Percentiles rank a stretch among this genome's conserved stretches.
Evolutionary conservation across 2,113 vertebrate genomes (phyloP).

Genomic region (Pteronura brasiliensis): DNA sequence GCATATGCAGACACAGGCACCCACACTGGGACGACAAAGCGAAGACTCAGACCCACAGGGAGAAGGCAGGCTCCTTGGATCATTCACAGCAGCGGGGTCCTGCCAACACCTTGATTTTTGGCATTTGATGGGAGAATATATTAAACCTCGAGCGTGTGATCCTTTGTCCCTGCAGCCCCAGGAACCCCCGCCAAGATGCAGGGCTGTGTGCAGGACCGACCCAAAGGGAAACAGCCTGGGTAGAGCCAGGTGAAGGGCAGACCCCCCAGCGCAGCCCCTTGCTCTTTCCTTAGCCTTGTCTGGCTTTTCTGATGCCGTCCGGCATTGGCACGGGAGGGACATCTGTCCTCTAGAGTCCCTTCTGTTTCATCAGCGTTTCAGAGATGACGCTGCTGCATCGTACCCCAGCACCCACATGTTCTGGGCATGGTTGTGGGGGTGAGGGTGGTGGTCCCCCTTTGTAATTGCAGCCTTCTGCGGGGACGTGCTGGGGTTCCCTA

Average conservation of each 20-base stretch:
- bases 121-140: neutral
- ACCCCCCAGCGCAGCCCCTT: accelerated
- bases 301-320: accelerated
- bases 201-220: accelerated
- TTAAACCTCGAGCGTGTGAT: neutral
- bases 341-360: accelerated
- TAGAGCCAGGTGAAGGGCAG: too few species aligned
- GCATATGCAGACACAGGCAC: accelerated
- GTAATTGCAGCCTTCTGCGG: neutral
- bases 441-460: too few species aligned
- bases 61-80: accelerated
- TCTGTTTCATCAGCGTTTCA: accelerated
- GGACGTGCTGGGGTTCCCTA: accelerated
- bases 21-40: accelerated
- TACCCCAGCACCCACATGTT: accelerated
- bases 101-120: neutral
- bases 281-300: accelerated
- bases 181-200: neutral
- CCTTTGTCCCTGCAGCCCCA: neutral
- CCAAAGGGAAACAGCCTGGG: accelerated
- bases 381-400: accelerated
- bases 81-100: accelerated
- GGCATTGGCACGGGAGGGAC: too few species aligned
- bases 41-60: accelerated
- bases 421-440: accelerated